Evolutionary conservation across 1,140 invertebrate species (phyloP), one percentile per base, ranked within the genome.

Genomic region (Hestina assimilis): DNA sequence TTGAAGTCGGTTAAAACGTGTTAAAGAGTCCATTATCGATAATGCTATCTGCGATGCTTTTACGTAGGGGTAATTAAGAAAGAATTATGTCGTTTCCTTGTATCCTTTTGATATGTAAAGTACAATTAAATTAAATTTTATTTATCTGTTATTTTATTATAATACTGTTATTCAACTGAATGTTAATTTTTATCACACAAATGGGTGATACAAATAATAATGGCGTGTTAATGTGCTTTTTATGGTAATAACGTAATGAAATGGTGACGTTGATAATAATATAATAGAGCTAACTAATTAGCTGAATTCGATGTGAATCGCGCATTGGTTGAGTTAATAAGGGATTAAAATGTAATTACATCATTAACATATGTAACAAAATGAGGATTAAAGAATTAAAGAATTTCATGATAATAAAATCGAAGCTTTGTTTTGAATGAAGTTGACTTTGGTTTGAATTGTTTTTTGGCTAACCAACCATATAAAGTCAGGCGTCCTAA

Each of bases 101-200:
- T 71, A 66, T 75, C 59, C 60, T 48, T 67, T 71, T 60, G 53
- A 66, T 68, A 75, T 75, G 74, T 66, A 70, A 73, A 40, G 74
- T 69, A 61, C 61, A 68, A 64, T 70, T 66, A 73, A 79, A 75
- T 71, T 74, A n/a, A n/a, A n/a, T n/a, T n/a, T n/a, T n/a, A n/a
- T n/a, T n/a, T n/a, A n/a, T n/a, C n/a, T n/a, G n/a, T n/a, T n/a
- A n/a, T n/a, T n/a, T n/a, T n/a, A n/a, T n/a, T n/a, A n/a, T n/a
- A n/a, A n/a, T 47, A 14, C 45, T 26, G 51, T 60, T 47, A 65
- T 69, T 72, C 60, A 56, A 59, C 1, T 14, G 12, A 6, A 33
- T 59, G 51, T 35, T 14, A 65, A 70, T 71, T 17, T 38, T 47
- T 47, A 47, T 31, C 19, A 20, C 45, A 33, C n/a, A 47, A 17